phyloP scores from a whole-genome alignment of 2,113 vertebrate genomes.

The Danio rerio region DNA sequence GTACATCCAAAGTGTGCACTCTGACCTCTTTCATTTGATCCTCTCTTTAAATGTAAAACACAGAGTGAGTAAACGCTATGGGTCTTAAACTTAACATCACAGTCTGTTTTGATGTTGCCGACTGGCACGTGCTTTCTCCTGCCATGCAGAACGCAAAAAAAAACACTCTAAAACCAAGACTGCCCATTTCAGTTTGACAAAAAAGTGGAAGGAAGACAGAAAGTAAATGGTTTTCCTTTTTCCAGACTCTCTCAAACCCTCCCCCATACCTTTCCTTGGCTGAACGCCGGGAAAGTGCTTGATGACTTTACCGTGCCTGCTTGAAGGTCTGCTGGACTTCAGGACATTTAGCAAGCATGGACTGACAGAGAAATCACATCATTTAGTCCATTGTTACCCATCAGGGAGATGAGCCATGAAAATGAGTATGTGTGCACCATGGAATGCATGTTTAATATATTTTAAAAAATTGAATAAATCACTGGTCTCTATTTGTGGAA shows the following conservation, averaged over 20 bases:
- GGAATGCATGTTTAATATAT: conserved; percentile 17
- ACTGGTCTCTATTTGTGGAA: neutral
- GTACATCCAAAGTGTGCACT: conserved; percentile 64
- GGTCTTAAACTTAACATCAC: neutral
- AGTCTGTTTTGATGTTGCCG: neutral
- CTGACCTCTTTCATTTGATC: conserved; percentile 59
- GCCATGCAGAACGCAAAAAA: conserved; percentile 10
- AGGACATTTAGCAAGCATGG: conserved; percentile 26
- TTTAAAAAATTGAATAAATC: conserved; percentile 5
- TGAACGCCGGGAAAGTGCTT: conserved; percentile 39
- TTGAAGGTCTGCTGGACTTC: conserved; percentile 39
- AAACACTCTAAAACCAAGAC: conserved; percentile 17
- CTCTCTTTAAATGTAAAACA: neutral
- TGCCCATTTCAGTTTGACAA: neutral
- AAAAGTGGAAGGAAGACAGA: conserved; percentile 35
- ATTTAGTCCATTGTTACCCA: conserved; percentile 24
- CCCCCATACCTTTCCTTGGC: conserved; percentile 41
- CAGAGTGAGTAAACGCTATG: neutral
- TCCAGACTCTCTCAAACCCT: conserved; percentile 23
- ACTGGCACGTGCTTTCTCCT: conserved; percentile 18
- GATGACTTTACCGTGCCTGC: conserved; percentile 57
- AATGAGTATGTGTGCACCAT: conserved; percentile 33
- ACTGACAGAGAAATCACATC: conserved; percentile 39
- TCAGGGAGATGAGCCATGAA: conserved; percentile 38
- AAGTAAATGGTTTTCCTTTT: conserved; percentile 51